Evolutionary conservation across 30 jellyfish, hydroid and myxozoan species (phyloP), one percentile per base, ranked within the genome.

Genomic region (Cassiopea andromeda): DNA sequence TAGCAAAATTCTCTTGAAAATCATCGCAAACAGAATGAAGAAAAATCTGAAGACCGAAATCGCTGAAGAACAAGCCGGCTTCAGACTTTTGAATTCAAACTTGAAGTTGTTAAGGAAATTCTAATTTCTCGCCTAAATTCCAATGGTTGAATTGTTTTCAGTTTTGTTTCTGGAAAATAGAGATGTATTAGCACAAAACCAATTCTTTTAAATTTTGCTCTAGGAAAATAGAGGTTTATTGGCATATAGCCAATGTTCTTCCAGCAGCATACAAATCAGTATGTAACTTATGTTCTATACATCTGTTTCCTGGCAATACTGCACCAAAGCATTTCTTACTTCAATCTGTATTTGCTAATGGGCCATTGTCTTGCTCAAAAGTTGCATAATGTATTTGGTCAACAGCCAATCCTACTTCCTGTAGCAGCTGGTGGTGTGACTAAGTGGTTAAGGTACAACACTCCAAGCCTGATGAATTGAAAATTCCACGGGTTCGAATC

Each of bases 381-480:
- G 44, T 48, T 17, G 90, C 85, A 57, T 74, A 7, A 54, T 54
- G 7, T 54, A 54, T 54, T 54, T 54, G 64, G 64, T 54, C 12
- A 54, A 54, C 64, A 54, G 64, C 83, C 46, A 10, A 78, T 60
- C 92, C 92, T 77, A 46, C 92, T 60, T 50, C 91, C 92, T 44
- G 68, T 88, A 66, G 45, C 45, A 66, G 75, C 8, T 66, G 19
- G 59, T 54, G 84, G 60, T 80, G 38, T 27, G 38, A 27, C 38
- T 27, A 27, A 27, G 38, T 27, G 38, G 38, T 27, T 27, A 27
- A 27, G 38, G 38, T 27, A 27, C 38, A 27, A 27, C 38, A 27
- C 38, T 27, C 38, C 38, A 27, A 27, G 38, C 38, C 38, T 27
- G 38, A 27, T 27, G 38, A 27, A 27, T 27, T 27, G 38, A 27